phyloP scores from a whole-genome alignment of 2,797 vertebrate genomes.

The Enteromius viviparus region DNA sequence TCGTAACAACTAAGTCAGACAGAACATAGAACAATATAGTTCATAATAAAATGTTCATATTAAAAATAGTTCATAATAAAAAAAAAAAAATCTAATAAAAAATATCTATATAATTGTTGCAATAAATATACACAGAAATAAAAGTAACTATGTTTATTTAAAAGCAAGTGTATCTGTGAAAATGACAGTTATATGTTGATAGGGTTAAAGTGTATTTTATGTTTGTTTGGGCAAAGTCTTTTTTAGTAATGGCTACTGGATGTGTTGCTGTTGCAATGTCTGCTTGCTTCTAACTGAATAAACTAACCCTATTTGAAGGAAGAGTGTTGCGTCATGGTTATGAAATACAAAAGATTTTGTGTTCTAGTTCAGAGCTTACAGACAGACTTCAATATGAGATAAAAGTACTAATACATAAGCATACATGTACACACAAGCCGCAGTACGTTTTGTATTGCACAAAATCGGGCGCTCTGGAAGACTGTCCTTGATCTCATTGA shows the following conservation, averaged over 20 bases:
- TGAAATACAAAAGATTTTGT: not conserved
- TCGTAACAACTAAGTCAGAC: not conserved
- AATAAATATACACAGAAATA: not conserved
- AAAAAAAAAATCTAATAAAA: no score
- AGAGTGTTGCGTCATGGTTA: not conserved
- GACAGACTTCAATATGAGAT: not conserved
- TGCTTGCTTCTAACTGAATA: not conserved
- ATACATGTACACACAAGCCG: not conserved
- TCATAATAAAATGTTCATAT: no score
- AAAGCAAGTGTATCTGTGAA: not conserved
- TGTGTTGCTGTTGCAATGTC: conserved; percentile 21
- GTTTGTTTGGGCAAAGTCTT: not conserved
- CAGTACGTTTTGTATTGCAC: conserved; percentile 27
- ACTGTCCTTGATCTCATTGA: conserved; percentile 63
- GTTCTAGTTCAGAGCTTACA: conserved; percentile 2
- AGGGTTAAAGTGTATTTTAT: not conserved
- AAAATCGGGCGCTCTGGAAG: conserved; percentile 45
- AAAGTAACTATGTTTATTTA: not conserved
- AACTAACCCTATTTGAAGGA: not conserved
- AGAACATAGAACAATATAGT: no score
- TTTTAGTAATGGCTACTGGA: not conserved
- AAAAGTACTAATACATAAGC: not conserved
- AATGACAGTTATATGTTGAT: not conserved
- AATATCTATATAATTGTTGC: not conserved
- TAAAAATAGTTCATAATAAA: no score